Evolutionary conservation across 2,113 vertebrate species (phyloP), one percentile per base, ranked within the genome.

Genomic region (Megalops atlanticus): DNA sequence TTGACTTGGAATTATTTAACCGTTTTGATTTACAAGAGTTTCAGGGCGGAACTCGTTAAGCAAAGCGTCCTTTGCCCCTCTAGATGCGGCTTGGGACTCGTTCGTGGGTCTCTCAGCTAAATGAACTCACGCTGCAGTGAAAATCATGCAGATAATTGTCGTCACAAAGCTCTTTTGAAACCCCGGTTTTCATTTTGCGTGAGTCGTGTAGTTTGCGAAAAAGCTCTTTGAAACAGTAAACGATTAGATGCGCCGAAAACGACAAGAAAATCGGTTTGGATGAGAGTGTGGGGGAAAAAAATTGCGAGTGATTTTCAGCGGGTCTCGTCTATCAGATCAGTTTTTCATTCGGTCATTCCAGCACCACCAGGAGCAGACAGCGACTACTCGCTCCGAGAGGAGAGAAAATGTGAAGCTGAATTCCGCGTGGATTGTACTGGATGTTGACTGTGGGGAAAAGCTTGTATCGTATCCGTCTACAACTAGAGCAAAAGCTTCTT

Each of bases 311-410:
- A 58, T 58, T 58, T 58, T n/a, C 54, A 58, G 7, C 69, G 33
- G 69, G 69, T 71, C 69, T 71, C 18, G 4, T 71, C 69, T 36
- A 71, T 71, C 69, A 11, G 35, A 31, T 71, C 69, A 71, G 69
- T 71, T 71, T 71, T 38, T 71, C 69, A 71, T 71, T 71, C 36
- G 36, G 69, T 71, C 69, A 71, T 71, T 71, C 36, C 69, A 36
- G 69, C 14, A 71, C 33, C 69, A 71, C 69, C 12, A 71, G 69
- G 69, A 71, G 35, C 33, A 71, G 69, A 71, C 69, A 36, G 69
- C 36, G 35, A 71, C 33, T 38, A 38, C 69, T 71, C 69, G 33
- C 69, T 71, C 69, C 35, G 27, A 71, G 69, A 71, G n/a, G 31
- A 70, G 69, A 71, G 33, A 15, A 18, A 36, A 71, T 71, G 69